Evolutionary conservation across 2,888 invertebrate species (phyloP).

Genomic region (Yponomeuta sedellus): DNA sequence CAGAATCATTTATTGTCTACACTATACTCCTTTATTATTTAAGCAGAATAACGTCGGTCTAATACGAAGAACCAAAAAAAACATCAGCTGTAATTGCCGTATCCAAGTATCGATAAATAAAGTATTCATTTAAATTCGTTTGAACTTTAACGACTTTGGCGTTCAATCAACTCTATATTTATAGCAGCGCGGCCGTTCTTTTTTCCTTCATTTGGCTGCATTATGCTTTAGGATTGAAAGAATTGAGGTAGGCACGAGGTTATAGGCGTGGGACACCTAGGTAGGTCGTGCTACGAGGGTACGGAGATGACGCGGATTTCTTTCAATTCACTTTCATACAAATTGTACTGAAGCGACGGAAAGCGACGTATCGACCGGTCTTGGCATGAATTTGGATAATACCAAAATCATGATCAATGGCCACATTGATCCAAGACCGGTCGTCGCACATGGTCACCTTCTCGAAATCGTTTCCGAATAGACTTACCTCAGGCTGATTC

Average conservation of each 20-base stretch:
- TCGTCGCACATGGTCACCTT: too few relatives aligned
- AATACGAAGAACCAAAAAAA: not conserved
- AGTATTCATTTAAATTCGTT: conserved; percentile 11
- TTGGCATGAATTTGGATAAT: too few relatives aligned
- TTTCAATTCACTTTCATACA: not conserved
- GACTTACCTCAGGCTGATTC: too few relatives aligned
- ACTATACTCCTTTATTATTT: not conserved
- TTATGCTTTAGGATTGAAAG: not conserved
- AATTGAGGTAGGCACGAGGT: not conserved
- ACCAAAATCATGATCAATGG: too few relatives aligned
- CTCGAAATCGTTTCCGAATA: too few relatives aligned
- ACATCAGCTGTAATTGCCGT: conserved; percentile 6
- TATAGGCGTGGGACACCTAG: not conserved
- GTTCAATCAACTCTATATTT: conserved; percentile 14
- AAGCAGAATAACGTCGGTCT: not conserved
- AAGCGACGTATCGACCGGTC: too few relatives aligned
- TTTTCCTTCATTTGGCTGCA: conserved; percentile 2
- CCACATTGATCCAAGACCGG: too few relatives aligned
- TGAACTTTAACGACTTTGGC: conserved; percentile 15
- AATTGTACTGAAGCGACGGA: not conserved
- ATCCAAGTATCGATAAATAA: conserved; percentile 17
- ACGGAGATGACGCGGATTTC: too few relatives aligned
- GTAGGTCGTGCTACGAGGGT: too few relatives aligned
- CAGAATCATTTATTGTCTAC: not conserved
- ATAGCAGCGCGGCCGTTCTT: conserved; percentile 12